These are phyloP conservation scores for Syrrhaptes paradoxus DNA, from an alignment of 2,113 vertebrate species.

Conservation along the genomic window DNA sequence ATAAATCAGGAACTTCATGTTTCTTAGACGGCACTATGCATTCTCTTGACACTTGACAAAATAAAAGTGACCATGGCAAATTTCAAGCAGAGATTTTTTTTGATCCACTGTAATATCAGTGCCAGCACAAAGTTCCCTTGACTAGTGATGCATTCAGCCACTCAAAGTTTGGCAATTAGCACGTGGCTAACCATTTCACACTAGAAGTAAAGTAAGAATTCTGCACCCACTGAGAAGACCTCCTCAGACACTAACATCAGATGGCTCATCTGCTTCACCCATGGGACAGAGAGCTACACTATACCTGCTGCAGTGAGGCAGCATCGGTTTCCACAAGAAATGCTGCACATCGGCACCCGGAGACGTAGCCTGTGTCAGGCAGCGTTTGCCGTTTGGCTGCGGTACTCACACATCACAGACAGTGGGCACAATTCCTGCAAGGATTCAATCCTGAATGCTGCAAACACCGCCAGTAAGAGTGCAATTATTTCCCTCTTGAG, in stretches of 20 bases:
- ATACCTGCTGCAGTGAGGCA: not conserved
- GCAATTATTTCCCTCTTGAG: not conserved
- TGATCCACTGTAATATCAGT: not conserved
- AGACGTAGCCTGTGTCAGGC: not conserved
- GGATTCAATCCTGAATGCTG: not conserved
- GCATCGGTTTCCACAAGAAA: not conserved
- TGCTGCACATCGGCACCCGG: fast-evolving
- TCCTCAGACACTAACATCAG: not conserved
- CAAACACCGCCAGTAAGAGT: not conserved
- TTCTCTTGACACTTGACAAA: not conserved
- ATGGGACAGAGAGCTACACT: fast-evolving
- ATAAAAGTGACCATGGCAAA: not conserved
- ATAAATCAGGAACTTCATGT: not conserved
- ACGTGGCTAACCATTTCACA: fast-evolving
- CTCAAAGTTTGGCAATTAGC: not conserved
- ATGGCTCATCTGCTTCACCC: not conserved
- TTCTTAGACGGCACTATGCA: not conserved
- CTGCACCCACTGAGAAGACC: not conserved
- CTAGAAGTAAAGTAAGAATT: not conserved
- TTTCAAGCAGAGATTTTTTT: not conserved
- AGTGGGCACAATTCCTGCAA: not conserved
- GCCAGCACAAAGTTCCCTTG: not conserved
- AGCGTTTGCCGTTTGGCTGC: not conserved
- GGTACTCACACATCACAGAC: not conserved
- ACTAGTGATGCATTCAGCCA: not conserved